phyloP scores from a whole-genome alignment of 2,113 vertebrate species.

The Strix aluco region DNA sequence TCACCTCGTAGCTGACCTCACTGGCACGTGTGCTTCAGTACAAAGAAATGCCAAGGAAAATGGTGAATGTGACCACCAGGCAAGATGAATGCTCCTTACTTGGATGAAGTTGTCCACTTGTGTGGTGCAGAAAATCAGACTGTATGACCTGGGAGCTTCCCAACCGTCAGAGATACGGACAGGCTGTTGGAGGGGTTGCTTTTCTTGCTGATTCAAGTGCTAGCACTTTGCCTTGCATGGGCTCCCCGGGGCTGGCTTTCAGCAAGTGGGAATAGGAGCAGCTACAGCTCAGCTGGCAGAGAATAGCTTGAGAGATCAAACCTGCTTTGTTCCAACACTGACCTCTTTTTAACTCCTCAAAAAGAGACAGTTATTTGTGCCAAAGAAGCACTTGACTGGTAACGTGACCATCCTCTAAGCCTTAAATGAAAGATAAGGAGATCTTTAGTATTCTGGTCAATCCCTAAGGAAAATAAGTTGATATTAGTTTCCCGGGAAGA shows the following conservation, averaged over 20 bases:
- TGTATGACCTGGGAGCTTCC: not conserved
- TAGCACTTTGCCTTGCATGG: not conserved
- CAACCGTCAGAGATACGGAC: accelerated
- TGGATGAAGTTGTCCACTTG: not conserved
- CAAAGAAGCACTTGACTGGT: not conserved
- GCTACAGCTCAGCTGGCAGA: not conserved
- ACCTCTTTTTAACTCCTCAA: not conserved
- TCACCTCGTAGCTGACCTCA: not conserved
- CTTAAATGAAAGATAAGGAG: not conserved
- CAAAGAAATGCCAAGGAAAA: not conserved
- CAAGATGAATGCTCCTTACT: accelerated
- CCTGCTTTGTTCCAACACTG: not conserved
- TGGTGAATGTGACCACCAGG: accelerated
- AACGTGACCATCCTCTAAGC: not conserved
- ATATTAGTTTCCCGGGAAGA: not conserved
- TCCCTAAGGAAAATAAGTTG: not conserved
- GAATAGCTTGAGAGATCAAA: not conserved
- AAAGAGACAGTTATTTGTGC: not conserved
- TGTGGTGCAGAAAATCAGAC: not conserved
- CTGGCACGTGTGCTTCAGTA: accelerated
- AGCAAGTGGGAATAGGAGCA: not conserved
- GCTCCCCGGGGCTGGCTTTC: not conserved
- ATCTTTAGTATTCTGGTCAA: not conserved
- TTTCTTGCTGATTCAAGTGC: accelerated
- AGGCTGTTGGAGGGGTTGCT: not conserved